A percentile compares a stretch with the other conserved stretches of the same genome.
Evolutionary conservation across 2,113 vertebrate genomes (phyloP).

Genomic region (Arvicanthis niloticus): DNA sequence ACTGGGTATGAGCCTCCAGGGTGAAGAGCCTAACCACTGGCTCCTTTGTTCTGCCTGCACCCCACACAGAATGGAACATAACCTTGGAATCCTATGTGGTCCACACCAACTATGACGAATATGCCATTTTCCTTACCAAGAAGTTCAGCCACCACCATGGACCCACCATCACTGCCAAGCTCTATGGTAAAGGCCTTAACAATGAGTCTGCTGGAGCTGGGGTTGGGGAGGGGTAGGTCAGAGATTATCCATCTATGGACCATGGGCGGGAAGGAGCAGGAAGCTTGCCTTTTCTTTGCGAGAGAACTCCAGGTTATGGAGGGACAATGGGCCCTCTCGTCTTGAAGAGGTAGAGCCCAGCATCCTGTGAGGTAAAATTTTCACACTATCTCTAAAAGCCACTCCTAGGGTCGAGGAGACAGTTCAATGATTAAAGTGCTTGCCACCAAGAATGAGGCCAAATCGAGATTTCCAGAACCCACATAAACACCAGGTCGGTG

Average conservation of each 20-base stretch:
- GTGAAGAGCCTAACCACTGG: neutral
- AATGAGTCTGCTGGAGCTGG: accelerated
- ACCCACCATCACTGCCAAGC: slow-evolving; percentile 86
- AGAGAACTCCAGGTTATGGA: neutral
- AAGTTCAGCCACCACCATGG: slow-evolving; percentile 85
- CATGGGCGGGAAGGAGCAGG: neutral
- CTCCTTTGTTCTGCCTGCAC: neutral
- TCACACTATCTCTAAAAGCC: neutral
- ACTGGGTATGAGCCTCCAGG: neutral
- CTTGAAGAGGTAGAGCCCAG: neutral
- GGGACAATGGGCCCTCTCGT: neutral
- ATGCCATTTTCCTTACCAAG: slow-evolving; percentile 89
- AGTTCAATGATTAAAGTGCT: neutral
- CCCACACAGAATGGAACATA: slow-evolving; percentile 86
- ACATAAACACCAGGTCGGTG: neutral
- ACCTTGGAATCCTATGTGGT: slow-evolving; percentile 91
- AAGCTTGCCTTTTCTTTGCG: neutral
- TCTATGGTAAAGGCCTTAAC: slow-evolving; percentile 88
- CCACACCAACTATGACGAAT: slow-evolving; percentile 94
- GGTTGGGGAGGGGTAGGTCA: neutral
- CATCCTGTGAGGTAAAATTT: neutral
- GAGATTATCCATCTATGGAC: neutral
- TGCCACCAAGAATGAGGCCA: neutral
- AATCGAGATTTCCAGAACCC: neutral
- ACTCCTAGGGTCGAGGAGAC: no score